These are phyloP conservation scores for Ernsta delagoae DNA, from an alignment of 2,888 invertebrate species.

Conservation along the genomic window DNA sequence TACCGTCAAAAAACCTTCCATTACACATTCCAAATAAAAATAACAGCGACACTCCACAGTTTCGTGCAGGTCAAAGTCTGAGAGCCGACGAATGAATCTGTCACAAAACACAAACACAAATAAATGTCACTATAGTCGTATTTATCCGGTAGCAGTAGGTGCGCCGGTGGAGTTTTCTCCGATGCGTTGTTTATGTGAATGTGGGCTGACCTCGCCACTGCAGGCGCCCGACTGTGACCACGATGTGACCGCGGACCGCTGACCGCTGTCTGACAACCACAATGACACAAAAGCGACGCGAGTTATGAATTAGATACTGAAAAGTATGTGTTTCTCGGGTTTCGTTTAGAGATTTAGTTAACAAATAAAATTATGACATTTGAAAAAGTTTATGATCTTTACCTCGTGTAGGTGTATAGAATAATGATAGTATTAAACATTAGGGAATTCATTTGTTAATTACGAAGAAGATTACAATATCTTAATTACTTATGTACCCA, in stretches of 20 bases:
- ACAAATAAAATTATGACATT: no score
- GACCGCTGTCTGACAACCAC: conserved; percentile 16
- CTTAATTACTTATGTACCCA: no score
- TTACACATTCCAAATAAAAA: not conserved
- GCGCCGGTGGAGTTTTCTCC: conserved; percentile 1
- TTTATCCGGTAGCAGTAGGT: no score
- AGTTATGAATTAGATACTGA: not conserved
- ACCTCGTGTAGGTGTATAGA: no score
- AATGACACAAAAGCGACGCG: conserved; percentile 19
- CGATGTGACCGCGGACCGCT: not conserved
- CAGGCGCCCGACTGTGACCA: not conserved
- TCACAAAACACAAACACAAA: no score
- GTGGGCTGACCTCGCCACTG: not conserved
- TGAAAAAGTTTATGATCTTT: no score
- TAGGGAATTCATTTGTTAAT: no score
- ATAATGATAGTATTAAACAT: no score
- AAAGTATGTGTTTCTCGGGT: not conserved
- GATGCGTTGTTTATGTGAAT: conserved; percentile 3
- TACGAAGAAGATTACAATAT: no score
- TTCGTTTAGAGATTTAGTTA: not conserved
- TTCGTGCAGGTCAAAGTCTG: conserved; percentile 14
- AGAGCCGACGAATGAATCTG: conserved; percentile 8
- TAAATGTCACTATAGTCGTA: no score
- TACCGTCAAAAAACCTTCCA: not conserved
- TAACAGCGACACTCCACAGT: conserved; percentile 3